phyloP scores from a whole-genome alignment of 2,888 invertebrate genomes.

The Leuctra nigra region DNA sequence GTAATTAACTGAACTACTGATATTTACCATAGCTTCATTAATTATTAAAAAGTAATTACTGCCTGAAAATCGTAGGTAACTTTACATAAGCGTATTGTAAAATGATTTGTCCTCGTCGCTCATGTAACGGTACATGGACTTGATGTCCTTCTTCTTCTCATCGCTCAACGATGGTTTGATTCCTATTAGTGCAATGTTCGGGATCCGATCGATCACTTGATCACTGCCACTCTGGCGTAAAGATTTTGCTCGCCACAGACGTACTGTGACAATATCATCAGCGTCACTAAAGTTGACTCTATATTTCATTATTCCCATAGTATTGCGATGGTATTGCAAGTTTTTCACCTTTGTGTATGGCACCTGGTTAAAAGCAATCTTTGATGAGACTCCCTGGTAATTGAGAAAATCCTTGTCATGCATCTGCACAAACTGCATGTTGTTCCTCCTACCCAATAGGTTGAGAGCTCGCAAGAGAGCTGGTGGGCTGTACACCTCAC shows the following conservation, averaged over 20 bases:
- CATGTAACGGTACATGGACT: constrained; percentile 4
- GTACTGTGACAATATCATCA: too few species aligned
- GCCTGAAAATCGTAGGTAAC: neutral
- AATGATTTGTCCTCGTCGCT: neutral
- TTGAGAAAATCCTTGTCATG: constrained; percentile 41
- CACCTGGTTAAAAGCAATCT: neutral
- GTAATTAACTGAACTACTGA: too few species aligned
- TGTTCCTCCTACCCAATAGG: neutral
- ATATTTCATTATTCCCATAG: too few species aligned
- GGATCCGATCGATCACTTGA: too few species aligned
- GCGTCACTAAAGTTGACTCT: too few species aligned
- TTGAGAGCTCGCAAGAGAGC: neutral
- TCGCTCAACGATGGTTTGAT: too few species aligned
- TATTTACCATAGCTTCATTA: too few species aligned
- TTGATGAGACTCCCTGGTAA: constrained; percentile 35
- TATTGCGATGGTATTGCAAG: neutral
- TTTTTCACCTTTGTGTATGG: constrained; percentile 1
- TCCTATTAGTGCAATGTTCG: too few species aligned
- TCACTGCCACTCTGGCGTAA: too few species aligned
- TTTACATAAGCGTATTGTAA: neutral
- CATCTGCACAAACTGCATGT: too few species aligned
- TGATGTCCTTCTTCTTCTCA: constrained; percentile 6
- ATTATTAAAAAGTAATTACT: neutral
- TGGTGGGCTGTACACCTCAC: neutral
- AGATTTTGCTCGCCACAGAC: too few species aligned